Evolutionary conservation across 2,888 invertebrate species (phyloP).

Genomic region (Hirtodrosophila alboralis): DNA sequence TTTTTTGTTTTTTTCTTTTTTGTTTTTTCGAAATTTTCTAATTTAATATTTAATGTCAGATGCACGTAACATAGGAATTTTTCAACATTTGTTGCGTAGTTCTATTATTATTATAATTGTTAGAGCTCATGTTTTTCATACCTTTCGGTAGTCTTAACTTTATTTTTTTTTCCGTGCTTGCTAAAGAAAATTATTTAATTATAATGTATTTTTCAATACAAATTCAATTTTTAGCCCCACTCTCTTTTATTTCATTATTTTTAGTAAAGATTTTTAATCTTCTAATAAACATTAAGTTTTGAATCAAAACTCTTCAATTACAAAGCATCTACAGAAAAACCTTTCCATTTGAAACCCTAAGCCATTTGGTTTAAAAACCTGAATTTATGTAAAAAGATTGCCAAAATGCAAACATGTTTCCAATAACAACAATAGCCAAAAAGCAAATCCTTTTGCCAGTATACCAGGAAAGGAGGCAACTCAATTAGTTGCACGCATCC

Average conservation of each 20-base stretch:
- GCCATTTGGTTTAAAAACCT: slow-evolving; percentile 33
- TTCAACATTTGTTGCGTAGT: too few relatives aligned
- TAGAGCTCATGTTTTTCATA: too few relatives aligned
- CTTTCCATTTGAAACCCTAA: slow-evolving; percentile 42
- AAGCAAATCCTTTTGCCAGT: slow-evolving; percentile 41
- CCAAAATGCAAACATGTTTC: slow-evolving; percentile 44
- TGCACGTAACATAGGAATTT: too few relatives aligned
- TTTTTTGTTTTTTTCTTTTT: too few relatives aligned
- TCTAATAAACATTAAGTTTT: too few relatives aligned
- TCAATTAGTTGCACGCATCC: slow-evolving; percentile 78
- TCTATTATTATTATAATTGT: too few relatives aligned
- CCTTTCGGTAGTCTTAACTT: too few relatives aligned
- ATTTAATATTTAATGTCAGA: too few relatives aligned
- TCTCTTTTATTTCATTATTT: background rate
- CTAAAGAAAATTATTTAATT: too few relatives aligned
- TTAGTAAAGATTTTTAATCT: slow-evolving; percentile 1
- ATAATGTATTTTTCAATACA: background rate
- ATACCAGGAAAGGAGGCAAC: slow-evolving; percentile 45
- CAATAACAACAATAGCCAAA: slow-evolving; percentile 12
- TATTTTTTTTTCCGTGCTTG: too few relatives aligned
- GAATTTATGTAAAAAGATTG: slow-evolving; percentile 50
- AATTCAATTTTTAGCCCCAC: background rate
- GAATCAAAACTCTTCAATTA: background rate
- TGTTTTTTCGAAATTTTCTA: too few relatives aligned
- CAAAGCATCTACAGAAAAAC: slow-evolving; percentile 7